Evolutionary conservation across 2,797 vertebrate species (phyloP), one percentile per base, ranked within the genome.

Genomic region (Spinibarbus caldwelli): DNA sequence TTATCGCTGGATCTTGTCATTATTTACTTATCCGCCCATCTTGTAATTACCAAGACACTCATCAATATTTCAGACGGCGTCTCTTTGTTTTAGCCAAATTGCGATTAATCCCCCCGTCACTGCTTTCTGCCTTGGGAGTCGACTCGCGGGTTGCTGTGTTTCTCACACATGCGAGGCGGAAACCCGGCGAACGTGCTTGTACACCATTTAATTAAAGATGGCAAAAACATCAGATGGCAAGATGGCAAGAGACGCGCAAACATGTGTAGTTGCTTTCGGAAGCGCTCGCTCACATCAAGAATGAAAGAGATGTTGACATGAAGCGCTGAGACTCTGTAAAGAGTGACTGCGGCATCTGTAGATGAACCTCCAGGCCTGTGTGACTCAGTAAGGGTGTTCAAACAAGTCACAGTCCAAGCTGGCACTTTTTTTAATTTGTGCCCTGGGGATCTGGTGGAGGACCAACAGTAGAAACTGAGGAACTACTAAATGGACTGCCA

Each of bases 61-160:
- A 78, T 84, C 86, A 86, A 93, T 92, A 92, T 93, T 90, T 91
- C 86, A 88, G 77, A 38, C 83, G 86, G 45, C 31, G 86, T 89
- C 86, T 93, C 90, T 93, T 93, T 92, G 91, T 93, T 94, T 94
- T 85, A 91, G 88, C 91, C 82, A 92, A 94, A 94, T 92, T 93
- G 90, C 89, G 88, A 89, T 93, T 93, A 94, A 93, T 94, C 92
- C 90, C 71, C 34, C 41, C 36, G 86, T 83, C 86, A 81, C 83
- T 59, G 86, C 84, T 77, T 77, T 43, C n/a, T 64, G 82, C 68
- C 75, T 71, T 67, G 23, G 66, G 52, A 62, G 67, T 71, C 31
- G 47, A 78, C 45, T 88, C 11, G 47, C 14, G 62, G 34, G 36
- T 23, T 57, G 57, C 79, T 57, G 41, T 47, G 49, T 52, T 26